These are phyloP conservation scores for Rhinoderma darwinii DNA, from an alignment of 2,113 vertebrate genomes.

Conservation along the genomic window DNA sequence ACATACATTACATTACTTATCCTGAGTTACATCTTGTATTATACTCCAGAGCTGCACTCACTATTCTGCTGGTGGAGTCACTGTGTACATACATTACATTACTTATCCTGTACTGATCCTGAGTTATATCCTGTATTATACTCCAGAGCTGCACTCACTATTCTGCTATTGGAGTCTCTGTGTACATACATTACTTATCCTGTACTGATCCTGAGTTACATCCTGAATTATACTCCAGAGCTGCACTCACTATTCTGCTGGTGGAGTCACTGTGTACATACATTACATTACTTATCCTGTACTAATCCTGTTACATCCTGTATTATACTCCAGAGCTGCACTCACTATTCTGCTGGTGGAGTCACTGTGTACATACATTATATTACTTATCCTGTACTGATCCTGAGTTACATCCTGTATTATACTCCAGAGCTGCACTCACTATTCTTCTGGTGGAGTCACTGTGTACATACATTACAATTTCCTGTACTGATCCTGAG, in stretches of 20 bases:
- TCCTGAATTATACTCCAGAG: conserved; percentile 4
- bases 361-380: background rate
- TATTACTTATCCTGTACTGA: no score
- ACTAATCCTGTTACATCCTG: background rate
- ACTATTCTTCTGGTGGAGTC: background rate
- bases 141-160: background rate
- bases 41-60: background rate
- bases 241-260: background rate
- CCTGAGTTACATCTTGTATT: background rate
- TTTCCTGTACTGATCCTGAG: no score
- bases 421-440: conserved; percentile 1
- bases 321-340: conserved; percentile 1
- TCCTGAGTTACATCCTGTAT: background rate
- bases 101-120: no score
- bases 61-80: background rate
- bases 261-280: background rate
- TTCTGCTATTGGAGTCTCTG: background rate
- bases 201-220: background rate
- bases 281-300: no score
- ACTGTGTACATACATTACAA: background rate
- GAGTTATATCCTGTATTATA: background rate
- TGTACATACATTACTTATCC: background rate
- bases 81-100: background rate
- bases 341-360: background rate
- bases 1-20: background rate